Conservation (phyloP, 2,797 vertebrate species). For the Peromyscus aztecus region DNA sequence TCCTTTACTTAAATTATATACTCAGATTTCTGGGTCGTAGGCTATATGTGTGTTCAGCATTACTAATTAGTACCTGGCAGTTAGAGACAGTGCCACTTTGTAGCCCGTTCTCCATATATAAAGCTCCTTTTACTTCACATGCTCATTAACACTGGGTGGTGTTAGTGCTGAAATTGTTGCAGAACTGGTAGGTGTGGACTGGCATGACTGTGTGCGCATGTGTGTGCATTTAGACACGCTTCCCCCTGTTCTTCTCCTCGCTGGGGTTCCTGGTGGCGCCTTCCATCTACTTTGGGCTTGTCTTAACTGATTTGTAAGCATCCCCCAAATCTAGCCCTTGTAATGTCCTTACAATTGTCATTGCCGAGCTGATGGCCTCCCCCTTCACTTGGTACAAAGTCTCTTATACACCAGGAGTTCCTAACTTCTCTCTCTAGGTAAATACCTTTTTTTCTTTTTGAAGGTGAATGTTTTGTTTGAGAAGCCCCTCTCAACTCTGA, state of each 20-base stretch:
- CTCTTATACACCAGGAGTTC: slow-evolving; percentile 26
- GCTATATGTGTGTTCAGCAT: not conserved
- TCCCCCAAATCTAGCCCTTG: slow-evolving; percentile 46
- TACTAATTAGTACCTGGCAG: not conserved
- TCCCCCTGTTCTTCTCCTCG: not conserved
- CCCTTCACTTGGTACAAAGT: not conserved
- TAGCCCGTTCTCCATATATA: not conserved
- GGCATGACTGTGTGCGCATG: not conserved
- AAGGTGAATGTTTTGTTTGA: not conserved
- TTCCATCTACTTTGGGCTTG: slow-evolving; percentile 43
- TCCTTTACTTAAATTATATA: not conserved
- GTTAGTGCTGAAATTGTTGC: not conserved
- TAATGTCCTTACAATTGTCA: not conserved
- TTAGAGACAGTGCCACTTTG: not conserved
- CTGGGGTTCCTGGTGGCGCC: slow-evolving; percentile 15
- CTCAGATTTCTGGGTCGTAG: not conserved
- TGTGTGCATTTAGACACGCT: not conserved
- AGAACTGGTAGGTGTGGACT: not conserved
- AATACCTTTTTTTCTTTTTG: not conserved
- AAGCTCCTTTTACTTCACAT: not conserved
- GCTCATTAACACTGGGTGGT: not conserved
- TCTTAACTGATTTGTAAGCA: slow-evolving; percentile 48
- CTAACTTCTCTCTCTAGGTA: not conserved
- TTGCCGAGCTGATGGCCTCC: not conserved
- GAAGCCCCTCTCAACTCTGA: not conserved